Conservation (phyloP, 2,797 vertebrate genomes). For the Coracias cyanogaster region DNA sequence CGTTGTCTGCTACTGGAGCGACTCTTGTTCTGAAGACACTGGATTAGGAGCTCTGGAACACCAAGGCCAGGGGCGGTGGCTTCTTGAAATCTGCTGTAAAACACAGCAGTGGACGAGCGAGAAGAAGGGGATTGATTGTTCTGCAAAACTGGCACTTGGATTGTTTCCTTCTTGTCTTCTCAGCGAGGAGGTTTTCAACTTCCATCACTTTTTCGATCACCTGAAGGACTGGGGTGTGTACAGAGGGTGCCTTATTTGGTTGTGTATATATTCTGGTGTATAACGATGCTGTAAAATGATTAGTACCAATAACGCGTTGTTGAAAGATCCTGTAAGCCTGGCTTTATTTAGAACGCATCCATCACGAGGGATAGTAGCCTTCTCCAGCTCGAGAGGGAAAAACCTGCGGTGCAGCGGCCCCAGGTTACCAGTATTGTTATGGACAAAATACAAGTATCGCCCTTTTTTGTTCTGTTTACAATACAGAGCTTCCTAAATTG, state of each 20-base stretch:
- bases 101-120: background rate
- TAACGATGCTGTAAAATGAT: background rate
- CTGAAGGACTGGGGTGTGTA: background rate
- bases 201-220: background rate
- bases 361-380: background rate
- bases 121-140: background rate
- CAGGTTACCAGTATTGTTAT: rapidly evolving
- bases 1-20: background rate
- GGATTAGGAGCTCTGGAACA: background rate
- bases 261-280: too few species aligned
- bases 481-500: background rate
- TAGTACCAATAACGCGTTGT: background rate
- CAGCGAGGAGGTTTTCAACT: background rate
- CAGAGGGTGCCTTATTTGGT: background rate
- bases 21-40: background rate
- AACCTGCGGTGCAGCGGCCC: background rate
- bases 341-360: background rate
- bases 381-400: background rate
- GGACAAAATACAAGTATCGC: background rate
- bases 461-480: background rate
- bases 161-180: background rate
- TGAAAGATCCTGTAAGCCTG: background rate
- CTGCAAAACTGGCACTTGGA: background rate
- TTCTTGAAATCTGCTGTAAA: background rate
- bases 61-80: background rate